These are phyloP conservation scores for Spilogale gracilis DNA, from an alignment of 2,113 vertebrate species.

Conservation along the genomic window DNA sequence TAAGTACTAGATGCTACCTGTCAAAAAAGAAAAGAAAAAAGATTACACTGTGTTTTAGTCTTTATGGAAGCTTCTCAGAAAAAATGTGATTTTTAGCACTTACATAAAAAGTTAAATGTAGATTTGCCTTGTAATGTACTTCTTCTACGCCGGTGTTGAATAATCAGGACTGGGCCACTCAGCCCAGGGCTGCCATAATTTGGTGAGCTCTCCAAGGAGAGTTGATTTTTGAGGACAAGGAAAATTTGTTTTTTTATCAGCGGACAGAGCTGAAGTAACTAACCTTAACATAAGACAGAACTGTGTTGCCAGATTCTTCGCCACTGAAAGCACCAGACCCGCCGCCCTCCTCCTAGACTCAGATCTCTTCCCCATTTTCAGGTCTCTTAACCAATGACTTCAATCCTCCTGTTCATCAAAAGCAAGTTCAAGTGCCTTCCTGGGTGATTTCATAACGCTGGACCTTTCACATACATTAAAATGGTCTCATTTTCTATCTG, in stretches of 20 bases:
- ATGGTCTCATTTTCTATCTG: background rate
- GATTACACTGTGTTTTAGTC: background rate
- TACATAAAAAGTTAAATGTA: background rate
- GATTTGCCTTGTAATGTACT: background rate
- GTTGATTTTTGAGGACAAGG: background rate
- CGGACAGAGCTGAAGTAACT: background rate
- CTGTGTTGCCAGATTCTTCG: background rate
- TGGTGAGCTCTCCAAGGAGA: background rate
- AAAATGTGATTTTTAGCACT: background rate
- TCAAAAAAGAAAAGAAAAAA: background rate
- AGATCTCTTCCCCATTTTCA: background rate
- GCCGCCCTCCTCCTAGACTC: background rate
- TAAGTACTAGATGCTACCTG: conserved; percentile 19
- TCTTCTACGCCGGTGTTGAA: background rate
- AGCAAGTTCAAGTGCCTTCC: background rate
- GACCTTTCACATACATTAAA: background rate
- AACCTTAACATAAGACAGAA: background rate
- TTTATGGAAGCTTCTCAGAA: background rate
- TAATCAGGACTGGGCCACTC: background rate
- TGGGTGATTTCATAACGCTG: background rate
- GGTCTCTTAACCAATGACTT: background rate
- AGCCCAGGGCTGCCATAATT: background rate
- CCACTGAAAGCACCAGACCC: background rate
- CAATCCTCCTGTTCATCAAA: background rate
- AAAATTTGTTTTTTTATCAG: background rate